Evolutionary conservation across 2,797 vertebrate genomes (phyloP).

Genomic region (Telmatherina bonti): DNA sequence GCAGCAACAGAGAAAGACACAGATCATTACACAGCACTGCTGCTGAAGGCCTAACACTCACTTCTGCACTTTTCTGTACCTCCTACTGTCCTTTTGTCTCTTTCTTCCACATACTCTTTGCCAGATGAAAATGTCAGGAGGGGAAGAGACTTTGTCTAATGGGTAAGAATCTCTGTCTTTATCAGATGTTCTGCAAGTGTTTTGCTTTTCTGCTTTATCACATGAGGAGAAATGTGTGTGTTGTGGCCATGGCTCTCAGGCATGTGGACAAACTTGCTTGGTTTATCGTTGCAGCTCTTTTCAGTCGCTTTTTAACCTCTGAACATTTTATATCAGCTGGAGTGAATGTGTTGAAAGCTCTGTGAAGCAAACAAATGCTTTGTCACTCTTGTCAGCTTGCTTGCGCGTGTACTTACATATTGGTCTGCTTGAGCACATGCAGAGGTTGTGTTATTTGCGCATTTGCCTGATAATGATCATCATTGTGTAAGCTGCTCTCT

Average conservation of each 20-base stretch:
- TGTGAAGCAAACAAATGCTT: conserved; percentile 53
- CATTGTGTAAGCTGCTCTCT: conserved; percentile 59
- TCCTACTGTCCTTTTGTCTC: conserved; percentile 19
- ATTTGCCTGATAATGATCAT: conserved; percentile 57
- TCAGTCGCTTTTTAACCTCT: conserved; percentile 35
- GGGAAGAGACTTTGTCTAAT: conserved; percentile 78
- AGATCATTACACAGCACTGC: conserved; percentile 60
- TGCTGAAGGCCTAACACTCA: conserved; percentile 59
- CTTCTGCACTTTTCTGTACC: conserved; percentile 51
- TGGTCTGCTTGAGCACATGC: conserved; percentile 5
- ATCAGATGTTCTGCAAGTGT: conserved; percentile 2
- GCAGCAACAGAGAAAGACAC: conserved; percentile 58
- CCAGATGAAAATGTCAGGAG: conserved; percentile 86
- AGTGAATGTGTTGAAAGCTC: conserved; percentile 17
- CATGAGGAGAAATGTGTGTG: conserved; percentile 28
- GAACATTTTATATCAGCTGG: conserved; percentile 10
- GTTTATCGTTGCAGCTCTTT: conserved; percentile 36
- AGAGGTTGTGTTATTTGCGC: conserved; percentile 25
- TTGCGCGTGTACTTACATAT: background rate
- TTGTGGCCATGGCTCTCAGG: conserved; percentile 29
- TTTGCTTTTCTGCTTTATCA: background rate
- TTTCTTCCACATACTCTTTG: conserved; percentile 41
- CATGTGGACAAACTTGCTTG: conserved; percentile 69
- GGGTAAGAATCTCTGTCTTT: conserved; percentile 76
- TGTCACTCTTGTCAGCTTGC: conserved; percentile 35